Conservation (phyloP, 1,140 invertebrate species). For the Gonioctena quinquepunctata region DNA sequence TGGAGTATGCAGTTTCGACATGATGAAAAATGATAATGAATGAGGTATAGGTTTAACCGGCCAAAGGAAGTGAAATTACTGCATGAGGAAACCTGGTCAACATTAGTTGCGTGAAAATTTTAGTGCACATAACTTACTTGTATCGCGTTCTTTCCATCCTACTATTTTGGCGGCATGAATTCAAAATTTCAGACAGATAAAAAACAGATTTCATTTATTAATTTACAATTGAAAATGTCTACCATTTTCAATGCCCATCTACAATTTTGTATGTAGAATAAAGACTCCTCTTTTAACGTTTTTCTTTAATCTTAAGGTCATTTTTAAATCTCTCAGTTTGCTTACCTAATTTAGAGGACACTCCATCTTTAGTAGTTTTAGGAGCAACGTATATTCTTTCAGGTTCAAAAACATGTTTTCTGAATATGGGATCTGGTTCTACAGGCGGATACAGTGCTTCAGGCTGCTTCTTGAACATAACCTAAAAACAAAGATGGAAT, state of each 20-base stretch:
- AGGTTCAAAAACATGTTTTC: slow-evolving; percentile 71
- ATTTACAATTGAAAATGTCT: no score
- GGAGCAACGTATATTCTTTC: slow-evolving; percentile 48
- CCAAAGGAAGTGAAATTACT: slow-evolving; percentile 5
- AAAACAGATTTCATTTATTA: no score
- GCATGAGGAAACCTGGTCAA: not conserved
- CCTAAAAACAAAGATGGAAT: slow-evolving; percentile 59
- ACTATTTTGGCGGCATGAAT: not conserved
- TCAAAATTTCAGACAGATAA: no score
- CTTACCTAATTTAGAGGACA: slow-evolving; percentile 53
- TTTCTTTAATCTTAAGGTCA: no score
- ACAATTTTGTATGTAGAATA: no score
- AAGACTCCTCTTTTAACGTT: no score
- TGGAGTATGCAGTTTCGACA: not conserved
- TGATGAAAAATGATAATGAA: not conserved
- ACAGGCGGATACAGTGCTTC: slow-evolving; percentile 64
- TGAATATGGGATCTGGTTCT: slow-evolving; percentile 70
- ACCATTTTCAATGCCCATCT: no score
- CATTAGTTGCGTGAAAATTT: not conserved
- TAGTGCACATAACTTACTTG: slow-evolving; percentile 66
- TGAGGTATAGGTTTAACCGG: not conserved
- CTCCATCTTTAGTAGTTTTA: slow-evolving; percentile 35
- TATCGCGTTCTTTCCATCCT: slow-evolving; percentile 75
- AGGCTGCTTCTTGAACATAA: slow-evolving; percentile 70
- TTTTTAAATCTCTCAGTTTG: no score